Conservation (phyloP, 2,888 invertebrate species). For the Aromia moschata region DNA sequence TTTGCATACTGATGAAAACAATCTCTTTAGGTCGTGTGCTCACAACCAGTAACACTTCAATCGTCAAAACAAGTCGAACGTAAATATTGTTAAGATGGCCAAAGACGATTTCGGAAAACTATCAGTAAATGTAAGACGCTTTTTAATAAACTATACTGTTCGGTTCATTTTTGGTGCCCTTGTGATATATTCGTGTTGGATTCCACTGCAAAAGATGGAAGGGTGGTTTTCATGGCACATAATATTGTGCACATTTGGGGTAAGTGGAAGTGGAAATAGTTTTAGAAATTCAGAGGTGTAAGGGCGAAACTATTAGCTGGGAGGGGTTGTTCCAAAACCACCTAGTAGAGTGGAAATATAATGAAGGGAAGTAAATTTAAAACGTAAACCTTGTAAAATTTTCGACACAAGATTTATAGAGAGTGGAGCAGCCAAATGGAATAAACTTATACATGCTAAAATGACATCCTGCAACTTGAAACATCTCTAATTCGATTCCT, state of each 20-base stretch:
- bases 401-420: too few species aligned
- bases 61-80: background rate
- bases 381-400: too few species aligned
- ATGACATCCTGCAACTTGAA: too few species aligned
- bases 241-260: constrained; percentile 57
- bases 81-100: background rate
- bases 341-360: too few species aligned
- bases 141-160: constrained; percentile 46
- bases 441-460: too few species aligned
- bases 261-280: constrained; percentile 52
- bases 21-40: background rate
- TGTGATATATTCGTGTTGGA: constrained; percentile 48
- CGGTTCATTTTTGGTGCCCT: constrained; percentile 45
- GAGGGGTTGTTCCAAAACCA: too few species aligned
- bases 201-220: constrained; percentile 45
- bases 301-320: too few species aligned
- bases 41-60: background rate
- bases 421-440: too few species aligned
- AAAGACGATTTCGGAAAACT: constrained; percentile 24
- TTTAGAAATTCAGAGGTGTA: too few species aligned
- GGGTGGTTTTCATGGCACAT: constrained; percentile 58
- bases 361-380: too few species aligned
- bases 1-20: background rate
- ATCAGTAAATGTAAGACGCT: constrained; percentile 38
- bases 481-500: too few species aligned